A percentile compares a stretch with the other conserved stretches of the same genome.
phyloP scores from a whole-genome alignment of 2,888 invertebrate genomes.

The Drosophila kuntzei region DNA sequence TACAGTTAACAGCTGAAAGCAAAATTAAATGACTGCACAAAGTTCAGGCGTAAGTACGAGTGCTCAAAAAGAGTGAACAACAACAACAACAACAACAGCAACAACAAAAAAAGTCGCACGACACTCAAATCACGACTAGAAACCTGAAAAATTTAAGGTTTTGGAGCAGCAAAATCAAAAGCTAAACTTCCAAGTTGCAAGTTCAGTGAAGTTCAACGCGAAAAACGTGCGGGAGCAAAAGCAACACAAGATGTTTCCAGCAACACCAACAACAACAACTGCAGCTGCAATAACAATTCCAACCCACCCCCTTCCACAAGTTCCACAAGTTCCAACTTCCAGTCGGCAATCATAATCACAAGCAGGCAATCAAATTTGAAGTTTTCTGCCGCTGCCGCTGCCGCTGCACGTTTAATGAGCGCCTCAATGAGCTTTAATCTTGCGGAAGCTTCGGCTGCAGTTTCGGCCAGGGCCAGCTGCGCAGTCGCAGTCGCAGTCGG shows the following conservation, averaged over 20 bases:
- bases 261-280: slow-evolving; percentile 24
- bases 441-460: slow-evolving; percentile 52
- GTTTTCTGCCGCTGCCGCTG: slow-evolving; percentile 32
- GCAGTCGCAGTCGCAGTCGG: slow-evolving; percentile 29
- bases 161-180: slow-evolving; percentile 49
- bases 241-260: slow-evolving; percentile 45
- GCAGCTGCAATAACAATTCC: slow-evolving; percentile 43
- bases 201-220: slow-evolving; percentile 81
- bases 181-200: slow-evolving; percentile 66
- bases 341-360: slow-evolving; percentile 59
- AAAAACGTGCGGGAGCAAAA: slow-evolving; percentile 81
- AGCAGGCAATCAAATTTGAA: slow-evolving; percentile 63
- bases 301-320: not conserved
- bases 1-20: slow-evolving; percentile 68
- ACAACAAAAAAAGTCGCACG: slow-evolving; percentile 72
- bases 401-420: slow-evolving; percentile 53
- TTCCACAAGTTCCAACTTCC: not conserved
- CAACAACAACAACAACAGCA: no score
- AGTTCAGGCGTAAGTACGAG: slow-evolving; percentile 71
- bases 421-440: slow-evolving; percentile 66
- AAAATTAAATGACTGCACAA: slow-evolving; percentile 78
- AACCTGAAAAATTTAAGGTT: slow-evolving; percentile 62
- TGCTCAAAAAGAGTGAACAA: slow-evolving; percentile 46
- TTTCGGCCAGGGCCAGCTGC: slow-evolving; percentile 56
- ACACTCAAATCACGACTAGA: slow-evolving; percentile 79